Evolutionary conservation across 2,113 vertebrate species (phyloP), one percentile per base, ranked within the genome.

Genomic region (Tonatia bakeri): DNA sequence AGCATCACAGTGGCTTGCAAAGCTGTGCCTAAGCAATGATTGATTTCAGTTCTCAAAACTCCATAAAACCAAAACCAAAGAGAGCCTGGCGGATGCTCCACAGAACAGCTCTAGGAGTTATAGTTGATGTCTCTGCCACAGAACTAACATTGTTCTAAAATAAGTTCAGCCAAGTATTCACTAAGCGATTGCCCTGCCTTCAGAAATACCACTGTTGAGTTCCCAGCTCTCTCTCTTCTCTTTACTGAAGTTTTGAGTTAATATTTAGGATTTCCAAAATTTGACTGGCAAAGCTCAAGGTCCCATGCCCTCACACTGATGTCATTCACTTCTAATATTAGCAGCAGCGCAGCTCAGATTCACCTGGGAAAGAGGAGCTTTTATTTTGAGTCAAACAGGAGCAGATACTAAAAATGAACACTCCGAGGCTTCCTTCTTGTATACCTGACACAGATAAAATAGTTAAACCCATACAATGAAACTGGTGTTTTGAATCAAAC

Each of bases 241-340:
- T 92, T 56, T 26, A n/a, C 56, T 79, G 22, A 91, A 50, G 52
- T 81, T 86, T 65, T 47, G 14, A 50, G 20, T 77, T 59, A 76
- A 79, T 56, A 61, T 19, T 81, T 50, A 91, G 73, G 87, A 80
- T 95, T 96, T 95, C 95, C 91, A 93, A 40, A 95, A 86, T 83
- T 47, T 97, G 82, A 96, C 90, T 95, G 82, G 79, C 88, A 96
- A 93, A 93, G 50, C 56, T 40, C 31, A 85, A 86, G 56, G 69
- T 28, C 77, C 77, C 28, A 0, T 56, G 82, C 70, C 93, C 90
- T 94, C 83, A 50, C 64, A 20, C 2, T 92, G 91, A 94, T 95
- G 95, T 94, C 91, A 94, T 59, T 91, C 87, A 12, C 45, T 91
- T 95, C 96, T 97, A 97, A 97, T 94, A 97, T 97, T 97, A 97